These are phyloP conservation scores for Cossypha niveicapilla DNA, from an alignment of 2,797 vertebrate species.

Conservation along the genomic window DNA sequence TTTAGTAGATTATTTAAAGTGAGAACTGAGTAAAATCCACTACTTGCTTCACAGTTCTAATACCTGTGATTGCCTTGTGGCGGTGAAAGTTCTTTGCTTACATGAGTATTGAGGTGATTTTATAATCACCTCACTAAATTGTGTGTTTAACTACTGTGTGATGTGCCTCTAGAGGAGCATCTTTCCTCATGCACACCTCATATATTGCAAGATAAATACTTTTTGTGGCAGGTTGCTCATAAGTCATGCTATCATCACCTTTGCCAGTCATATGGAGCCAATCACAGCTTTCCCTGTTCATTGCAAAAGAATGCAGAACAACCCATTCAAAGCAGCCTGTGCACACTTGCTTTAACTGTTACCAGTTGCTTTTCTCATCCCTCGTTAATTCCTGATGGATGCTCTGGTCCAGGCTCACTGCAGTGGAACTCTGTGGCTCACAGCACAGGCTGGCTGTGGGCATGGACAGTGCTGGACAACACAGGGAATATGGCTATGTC, in stretches of 20 bases:
- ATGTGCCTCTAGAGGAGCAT: slow-evolving; percentile 36
- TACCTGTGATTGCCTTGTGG: not conserved
- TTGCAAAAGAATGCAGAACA: slow-evolving; percentile 21
- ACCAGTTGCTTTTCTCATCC: slow-evolving; percentile 1
- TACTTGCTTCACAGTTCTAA: not conserved
- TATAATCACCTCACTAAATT: not conserved
- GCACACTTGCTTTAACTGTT: not conserved
- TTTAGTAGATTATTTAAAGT: not conserved
- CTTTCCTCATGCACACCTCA: not conserved
- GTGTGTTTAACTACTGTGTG: slow-evolving; percentile 7
- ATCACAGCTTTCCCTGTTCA: slow-evolving; percentile 29
- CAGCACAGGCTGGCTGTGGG: not conserved
- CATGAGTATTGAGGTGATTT: not conserved
- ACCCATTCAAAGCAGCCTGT: not conserved
- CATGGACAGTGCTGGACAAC: not conserved
- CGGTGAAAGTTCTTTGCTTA: slow-evolving; percentile 8
- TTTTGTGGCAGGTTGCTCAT: not conserved
- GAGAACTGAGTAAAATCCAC: not conserved
- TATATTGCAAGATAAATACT: slow-evolving; percentile 14
- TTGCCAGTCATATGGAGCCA: slow-evolving; percentile 50
- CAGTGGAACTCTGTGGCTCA: not conserved
- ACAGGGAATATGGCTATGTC: not conserved
- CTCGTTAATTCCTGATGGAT: not conserved
- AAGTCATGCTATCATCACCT: slow-evolving; percentile 60
- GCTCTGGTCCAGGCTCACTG: not conserved